Evolutionary conservation across 2,888 invertebrate species (phyloP), one percentile per base, ranked within the genome.

Genomic region (Cataglyphis livida): DNA sequence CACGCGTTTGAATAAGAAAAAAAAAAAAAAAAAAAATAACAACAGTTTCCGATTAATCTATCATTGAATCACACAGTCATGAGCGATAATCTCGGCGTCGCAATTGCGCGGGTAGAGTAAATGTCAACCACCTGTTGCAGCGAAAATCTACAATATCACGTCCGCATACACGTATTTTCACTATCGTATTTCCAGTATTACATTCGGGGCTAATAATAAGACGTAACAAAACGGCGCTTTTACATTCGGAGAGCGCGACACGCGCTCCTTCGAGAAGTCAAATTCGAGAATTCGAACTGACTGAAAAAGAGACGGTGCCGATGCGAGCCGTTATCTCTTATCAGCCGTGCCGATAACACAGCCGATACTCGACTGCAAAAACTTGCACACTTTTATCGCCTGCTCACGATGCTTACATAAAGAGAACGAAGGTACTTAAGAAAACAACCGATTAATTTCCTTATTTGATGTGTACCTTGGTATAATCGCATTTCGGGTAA

Each of bases 281-380:
- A 74, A 85, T 85, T 83, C 51, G 51, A 83, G 32, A 68, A 71
- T 75, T 44, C 44, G 66, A 59, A 79, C 70, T 44, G 78, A 85
- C 83, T 83, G 51, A 83, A 70, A 70, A 54, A 76, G 65, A 48
- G 28, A 74, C 85, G 73, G 85, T 41, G 68, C 78, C 82, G 76
- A 81, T 81, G 81, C 48, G 18, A 1, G n/a, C 57, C 81, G 81
- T 90, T 90, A 90, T 90, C 89, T 90, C 89, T 90, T 90, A 90
- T 90, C 90, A 70, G 65, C 41, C 28, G 44, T 12, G 18, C 48
- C 73, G 90, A 90, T 90, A 90, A 90, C 89, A 82, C 4, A 35
- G 35, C 82, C 76, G 87, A 88, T 74, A 85, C 85, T 85, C 85
- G 84, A 85, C 81, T 76, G 32, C 57, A 48, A 66, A 78, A 68